Evolutionary conservation across 2,888 invertebrate species (phyloP), one percentile per base, ranked within the genome.

Genomic region (Isoperla grammatica): DNA sequence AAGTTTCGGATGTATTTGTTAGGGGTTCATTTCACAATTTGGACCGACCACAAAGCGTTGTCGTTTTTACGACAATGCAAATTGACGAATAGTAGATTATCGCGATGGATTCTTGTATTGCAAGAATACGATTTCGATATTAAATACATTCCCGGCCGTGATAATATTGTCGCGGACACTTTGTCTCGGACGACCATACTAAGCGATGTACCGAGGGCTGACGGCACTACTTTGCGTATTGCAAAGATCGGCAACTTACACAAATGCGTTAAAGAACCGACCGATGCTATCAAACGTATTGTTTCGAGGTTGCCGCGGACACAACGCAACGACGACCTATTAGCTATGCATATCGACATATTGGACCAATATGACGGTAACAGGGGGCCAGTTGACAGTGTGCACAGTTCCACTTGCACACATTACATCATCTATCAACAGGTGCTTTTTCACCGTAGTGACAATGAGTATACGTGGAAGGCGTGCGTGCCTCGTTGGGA

Each of bases 41-140:
- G 48, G 13, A 57, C 57, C 15, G 49, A 57, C n/a, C 29, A 48
- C 19, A 46, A 48, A 15, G 22, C 57, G 8, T 48, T 49, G n/a
- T 57, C 40, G 48, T 19, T 37, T 17, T 35, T 53, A 11, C 35
- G 19, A 20, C 40, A 53, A 13, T 50, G 37, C 13, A 35, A 37
- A 50, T 20, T 35, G n/a, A n/a, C n/a, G n/a, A n/a, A n/a, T n/a
- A n/a, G n/a, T n/a, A n/a, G n/a, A n/a, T n/a, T n/a, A n/a, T n/a
- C 45, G 4, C 45, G 45, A 45, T 45, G 45, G 45, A 45, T 45
- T 17, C 3, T 45, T 11, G 19, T 45, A 17, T 45, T 45, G 17
- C 45, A 45, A 45, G 45, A 45, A 45, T 45, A 19, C 19, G 45
- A 45, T 17, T 45, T 45, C 11, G 45, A 45, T 11, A 45, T 45